Evolutionary conservation across 2,113 vertebrate genomes (phyloP).

Genomic region (Lethenteron camtschaticum): DNA sequence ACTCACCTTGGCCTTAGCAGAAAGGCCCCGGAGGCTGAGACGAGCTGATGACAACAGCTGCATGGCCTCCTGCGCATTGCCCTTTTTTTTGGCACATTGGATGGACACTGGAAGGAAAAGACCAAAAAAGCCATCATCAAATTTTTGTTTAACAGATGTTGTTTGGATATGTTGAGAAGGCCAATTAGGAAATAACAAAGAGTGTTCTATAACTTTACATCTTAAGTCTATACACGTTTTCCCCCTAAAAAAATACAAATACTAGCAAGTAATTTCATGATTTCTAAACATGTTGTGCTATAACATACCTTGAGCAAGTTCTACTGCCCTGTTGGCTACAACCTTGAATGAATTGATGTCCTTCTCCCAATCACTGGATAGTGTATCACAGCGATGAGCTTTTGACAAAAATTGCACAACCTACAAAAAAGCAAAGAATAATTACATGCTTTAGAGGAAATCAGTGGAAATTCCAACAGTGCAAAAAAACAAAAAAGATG

Average conservation of each 20-base stretch:
- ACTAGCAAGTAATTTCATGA: too few species aligned
- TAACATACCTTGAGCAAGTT: conserved; percentile 43
- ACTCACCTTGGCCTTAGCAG: conserved; percentile 64
- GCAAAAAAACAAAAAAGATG: not conserved
- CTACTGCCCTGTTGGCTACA: conserved; percentile 35
- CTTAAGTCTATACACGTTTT: too few species aligned
- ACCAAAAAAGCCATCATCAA: not conserved
- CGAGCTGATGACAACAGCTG: conserved; percentile 62
- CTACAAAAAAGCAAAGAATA: conserved; percentile 20
- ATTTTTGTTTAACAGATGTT: too few species aligned
- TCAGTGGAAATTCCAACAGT: not conserved
- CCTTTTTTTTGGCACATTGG: conserved; percentile 45
- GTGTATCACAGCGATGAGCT: conserved; percentile 63
- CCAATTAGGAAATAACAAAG: too few species aligned
- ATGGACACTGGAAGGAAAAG: conserved; percentile 32
- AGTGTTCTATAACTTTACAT: too few species aligned
- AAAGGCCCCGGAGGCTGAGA: conserved; percentile 52
- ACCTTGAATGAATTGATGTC: conserved; percentile 45
- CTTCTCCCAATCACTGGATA: conserved; percentile 55
- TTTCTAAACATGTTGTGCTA: not conserved
- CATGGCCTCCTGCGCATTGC: conserved; percentile 37
- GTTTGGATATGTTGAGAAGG: too few species aligned
- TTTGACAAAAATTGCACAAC: conserved; percentile 62
- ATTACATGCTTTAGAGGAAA: not conserved
- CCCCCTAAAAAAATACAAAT: too few species aligned